A percentile compares a stretch with the other conserved stretches of the same genome.
Evolutionary conservation across 2,888 invertebrate species (phyloP).

Genomic region (Ophion ellenae): DNA sequence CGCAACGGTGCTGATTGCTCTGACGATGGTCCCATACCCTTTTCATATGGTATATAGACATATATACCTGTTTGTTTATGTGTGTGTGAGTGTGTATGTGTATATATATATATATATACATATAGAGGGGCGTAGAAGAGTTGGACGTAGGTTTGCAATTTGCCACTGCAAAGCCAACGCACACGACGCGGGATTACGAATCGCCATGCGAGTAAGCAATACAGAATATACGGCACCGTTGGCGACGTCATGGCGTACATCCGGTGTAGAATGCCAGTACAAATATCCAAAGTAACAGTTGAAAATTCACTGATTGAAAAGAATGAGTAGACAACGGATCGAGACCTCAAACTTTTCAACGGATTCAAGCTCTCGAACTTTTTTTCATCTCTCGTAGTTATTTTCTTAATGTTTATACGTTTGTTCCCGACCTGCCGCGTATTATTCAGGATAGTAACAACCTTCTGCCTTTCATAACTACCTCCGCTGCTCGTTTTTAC

Average conservation of each 20-base stretch:
- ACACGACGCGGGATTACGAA: slow-evolving; percentile 52
- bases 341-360: too few relatives aligned
- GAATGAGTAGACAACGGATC: background rate
- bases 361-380: too few relatives aligned
- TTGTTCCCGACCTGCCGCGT: too few relatives aligned
- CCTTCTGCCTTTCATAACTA: too few relatives aligned
- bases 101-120: too few relatives aligned
- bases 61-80: background rate
- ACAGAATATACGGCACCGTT: slow-evolving; percentile 15
- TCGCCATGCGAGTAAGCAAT: slow-evolving; percentile 32
- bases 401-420: too few relatives aligned
- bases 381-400: too few relatives aligned
- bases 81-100: too few relatives aligned
- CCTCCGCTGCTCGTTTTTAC: too few relatives aligned
- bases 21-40: slow-evolving; percentile 32
- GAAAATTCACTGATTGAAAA: slow-evolving; percentile 45
- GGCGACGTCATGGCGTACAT: slow-evolving; percentile 31
- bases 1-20: slow-evolving; percentile 20
- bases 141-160: slow-evolving; percentile 59
- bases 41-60: background rate
- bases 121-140: background rate
- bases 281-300: slow-evolving; percentile 46
- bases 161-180: slow-evolving; percentile 49
- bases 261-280: background rate
- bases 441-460: too few relatives aligned